Evolutionary conservation across 1,140 invertebrate genomes (phyloP), one percentile per base, ranked within the genome.

Genomic region (Stegodyphus dumicola): DNA sequence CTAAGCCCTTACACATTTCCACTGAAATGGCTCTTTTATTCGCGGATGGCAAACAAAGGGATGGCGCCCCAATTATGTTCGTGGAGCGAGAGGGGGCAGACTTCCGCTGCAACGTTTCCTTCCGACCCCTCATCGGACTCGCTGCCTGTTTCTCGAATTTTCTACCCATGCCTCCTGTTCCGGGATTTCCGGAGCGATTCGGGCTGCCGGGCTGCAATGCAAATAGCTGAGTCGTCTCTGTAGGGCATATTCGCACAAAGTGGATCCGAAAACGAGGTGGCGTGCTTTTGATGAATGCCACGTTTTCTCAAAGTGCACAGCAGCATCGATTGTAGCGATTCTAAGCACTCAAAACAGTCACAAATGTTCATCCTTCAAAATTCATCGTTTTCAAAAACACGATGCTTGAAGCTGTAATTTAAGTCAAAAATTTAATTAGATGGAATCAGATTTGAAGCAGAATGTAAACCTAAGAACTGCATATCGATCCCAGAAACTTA

Each of bases 31-130:
- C 51, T 52, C 71, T 18, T 74, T 54, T 54, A 74, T 75, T 75
- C 18, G n/a, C n/a, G 18, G n/a, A 74, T 6, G 51, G 53, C 17
- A 60, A 56, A 60, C 73, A 56, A 75, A 13, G 11, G 33, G 54
- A 15, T 33, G 73, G 17, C 54, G 53, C 9, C 73, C 51, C 53
- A 56, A 75, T 75, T 75, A 75, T 56, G 18, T 56, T 18, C n/a
- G 17, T 15, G 60, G 15, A 53, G 33, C 48, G 13, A 33, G 7
- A 65, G 33, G 6, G 15, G 11, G 6, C 13, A 60, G 75, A 66
- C 11, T n/a, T 75, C 73, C 73, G 54, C 52, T 60, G 52, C 73
- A n/a, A 66, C 75, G 60, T 52, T 77, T 77, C 75, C 75, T 77
- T 77, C 75, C 75, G 75, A 75, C 33, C 17, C 53, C 13, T 33